These are phyloP conservation scores for Carettochelys insculpta DNA, from an alignment of 2,113 vertebrate species.

Conservation along the genomic window DNA sequence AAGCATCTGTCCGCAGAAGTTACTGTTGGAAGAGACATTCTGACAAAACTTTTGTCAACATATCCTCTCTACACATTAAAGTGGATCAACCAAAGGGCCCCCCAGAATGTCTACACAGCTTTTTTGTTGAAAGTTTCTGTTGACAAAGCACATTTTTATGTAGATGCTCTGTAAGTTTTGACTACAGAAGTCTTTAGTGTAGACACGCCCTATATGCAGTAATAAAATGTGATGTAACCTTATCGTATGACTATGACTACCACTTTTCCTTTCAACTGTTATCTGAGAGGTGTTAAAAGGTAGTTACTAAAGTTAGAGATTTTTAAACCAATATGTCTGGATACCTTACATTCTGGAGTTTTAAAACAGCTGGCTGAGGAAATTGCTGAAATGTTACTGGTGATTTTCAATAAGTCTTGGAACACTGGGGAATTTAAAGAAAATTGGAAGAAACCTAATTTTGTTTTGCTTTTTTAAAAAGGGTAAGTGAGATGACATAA, in stretches of 20 bases:
- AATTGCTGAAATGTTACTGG: too few species aligned
- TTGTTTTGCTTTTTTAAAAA: background rate
- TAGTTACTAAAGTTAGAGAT: background rate
- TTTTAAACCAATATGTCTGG: background rate
- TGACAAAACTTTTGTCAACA: too few species aligned
- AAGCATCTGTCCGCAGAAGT: too few species aligned
- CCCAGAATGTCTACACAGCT: too few species aligned
- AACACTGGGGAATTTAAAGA: background rate
- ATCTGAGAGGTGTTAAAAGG: background rate
- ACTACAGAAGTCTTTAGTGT: too few species aligned
- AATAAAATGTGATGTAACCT: background rate
- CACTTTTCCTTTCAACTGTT: background rate
- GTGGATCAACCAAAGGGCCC: too few species aligned
- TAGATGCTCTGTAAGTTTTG: too few species aligned
- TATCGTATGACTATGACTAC: background rate
- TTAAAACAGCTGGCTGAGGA: background rate
- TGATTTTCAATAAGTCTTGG: too few species aligned
- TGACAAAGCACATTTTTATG: too few species aligned
- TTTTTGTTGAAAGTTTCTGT: too few species aligned
- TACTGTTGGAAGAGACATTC: too few species aligned
- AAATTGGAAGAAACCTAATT: background rate
- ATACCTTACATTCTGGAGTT: background rate
- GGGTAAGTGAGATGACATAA: background rate
- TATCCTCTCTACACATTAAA: too few species aligned
- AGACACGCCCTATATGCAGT: background rate